Conservation (phyloP, 2,797 vertebrate genomes). For the Podargus strigoides region DNA sequence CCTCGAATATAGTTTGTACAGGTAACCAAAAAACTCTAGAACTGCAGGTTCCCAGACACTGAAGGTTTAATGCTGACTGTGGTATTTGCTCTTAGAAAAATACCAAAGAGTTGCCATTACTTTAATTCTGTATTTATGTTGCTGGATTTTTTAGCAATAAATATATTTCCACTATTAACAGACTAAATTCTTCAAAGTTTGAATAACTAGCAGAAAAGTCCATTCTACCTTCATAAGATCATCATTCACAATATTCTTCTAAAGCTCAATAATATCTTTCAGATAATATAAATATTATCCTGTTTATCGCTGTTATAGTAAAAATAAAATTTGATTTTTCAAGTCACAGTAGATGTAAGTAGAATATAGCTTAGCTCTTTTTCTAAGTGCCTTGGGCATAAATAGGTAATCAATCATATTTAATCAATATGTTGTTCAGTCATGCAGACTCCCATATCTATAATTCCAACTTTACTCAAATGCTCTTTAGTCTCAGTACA, state of each 20-base stretch:
- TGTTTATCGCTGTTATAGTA: constrained; percentile 5
- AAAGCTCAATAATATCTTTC: background rate
- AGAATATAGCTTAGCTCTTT: constrained; percentile 46
- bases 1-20: background rate
- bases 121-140: background rate
- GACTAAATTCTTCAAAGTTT: background rate
- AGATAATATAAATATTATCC: constrained; percentile 29
- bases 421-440: constrained; percentile 63
- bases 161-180: background rate
- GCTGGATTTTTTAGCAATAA: background rate
- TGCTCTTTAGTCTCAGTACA: background rate
- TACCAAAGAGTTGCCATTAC: background rate
- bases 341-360: constrained; percentile 40
- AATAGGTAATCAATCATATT: constrained; percentile 62
- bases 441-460: constrained; percentile 34
- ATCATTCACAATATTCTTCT: background rate
- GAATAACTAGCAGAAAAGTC: background rate
- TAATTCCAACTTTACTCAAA: constrained; percentile 55
- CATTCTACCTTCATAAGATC: background rate
- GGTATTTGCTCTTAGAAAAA: background rate
- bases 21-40: background rate
- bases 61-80: background rate
- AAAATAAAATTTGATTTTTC: constrained; percentile 58
- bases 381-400: constrained; percentile 38
- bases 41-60: background rate